Evolutionary conservation across 2,888 invertebrate species (phyloP).

Genomic region (Athetis lepigone): DNA sequence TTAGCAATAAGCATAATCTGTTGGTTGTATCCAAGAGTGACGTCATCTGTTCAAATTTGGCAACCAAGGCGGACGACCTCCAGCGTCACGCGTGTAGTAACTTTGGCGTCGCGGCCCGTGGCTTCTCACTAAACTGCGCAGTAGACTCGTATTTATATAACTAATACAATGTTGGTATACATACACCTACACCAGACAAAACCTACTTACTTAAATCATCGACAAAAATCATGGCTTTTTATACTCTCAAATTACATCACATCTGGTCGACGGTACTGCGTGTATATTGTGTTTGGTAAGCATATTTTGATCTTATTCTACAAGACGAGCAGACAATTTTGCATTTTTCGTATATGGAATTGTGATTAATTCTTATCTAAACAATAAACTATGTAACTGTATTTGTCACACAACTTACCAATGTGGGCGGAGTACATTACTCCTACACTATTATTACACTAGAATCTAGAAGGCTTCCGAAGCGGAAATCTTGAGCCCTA

Average conservation of each 20-base stretch:
- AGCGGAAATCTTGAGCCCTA: background rate
- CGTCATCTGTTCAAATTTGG: conserved; percentile 84
- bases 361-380: conserved; percentile 12
- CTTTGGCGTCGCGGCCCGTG: conserved; percentile 54
- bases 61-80: conserved; percentile 86
- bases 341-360: conserved; percentile 20
- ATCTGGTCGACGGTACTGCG: conserved; percentile 1
- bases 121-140: conserved; percentile 61
- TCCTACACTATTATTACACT: background rate
- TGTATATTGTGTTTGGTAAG: conserved; percentile 3
- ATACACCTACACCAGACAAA: background rate
- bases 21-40: conserved; percentile 64
- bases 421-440: no score
- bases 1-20: conserved; percentile 32
- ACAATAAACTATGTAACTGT: background rate
- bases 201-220: conserved; percentile 9
- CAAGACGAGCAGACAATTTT: conserved; percentile 10
- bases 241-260: conserved; percentile 41
- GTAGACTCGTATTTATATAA: conserved; percentile 39
- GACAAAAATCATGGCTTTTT: conserved; percentile 33
- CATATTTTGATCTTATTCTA: conserved; percentile 23
- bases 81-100: conserved; percentile 71
- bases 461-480: background rate
- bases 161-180: no score
- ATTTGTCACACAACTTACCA: no score